Conservation (phyloP, 2,797 vertebrate species). For the Intellagama lesueurii region DNA sequence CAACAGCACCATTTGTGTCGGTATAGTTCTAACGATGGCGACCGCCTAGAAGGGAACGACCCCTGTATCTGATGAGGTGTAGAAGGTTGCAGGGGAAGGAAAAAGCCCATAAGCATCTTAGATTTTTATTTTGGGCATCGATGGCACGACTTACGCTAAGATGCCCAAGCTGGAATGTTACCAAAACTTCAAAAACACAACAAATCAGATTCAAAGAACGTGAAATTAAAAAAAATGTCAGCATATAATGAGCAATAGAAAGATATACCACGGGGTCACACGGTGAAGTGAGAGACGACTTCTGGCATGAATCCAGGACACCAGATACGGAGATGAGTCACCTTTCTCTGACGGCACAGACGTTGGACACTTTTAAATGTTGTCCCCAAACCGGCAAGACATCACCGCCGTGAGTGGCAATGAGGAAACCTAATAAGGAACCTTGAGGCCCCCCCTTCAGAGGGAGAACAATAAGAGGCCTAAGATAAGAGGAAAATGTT, state of each 20-base stretch:
- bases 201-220: neutral
- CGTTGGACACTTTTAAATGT: neutral
- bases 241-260: neutral
- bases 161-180: neutral
- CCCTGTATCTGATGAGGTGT: too few relatives aligned
- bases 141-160: too few relatives aligned
- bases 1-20: neutral
- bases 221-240: neutral
- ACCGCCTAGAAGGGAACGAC: neutral
- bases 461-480: constrained; percentile 67
- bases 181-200: neutral
- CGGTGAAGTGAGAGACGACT: too few relatives aligned
- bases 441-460: constrained; percentile 47
- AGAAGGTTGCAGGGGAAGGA: neutral
- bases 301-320: too few relatives aligned
- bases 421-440: neutral
- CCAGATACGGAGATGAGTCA: neutral
- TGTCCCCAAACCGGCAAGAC: neutral
- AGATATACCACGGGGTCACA: neutral
- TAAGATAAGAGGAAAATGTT: constrained; percentile 66
- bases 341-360: neutral
- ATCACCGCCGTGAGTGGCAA: neutral
- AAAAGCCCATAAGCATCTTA: neutral
- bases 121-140: neutral
- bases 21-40: too few relatives aligned